phyloP scores from a whole-genome alignment of 1,140 invertebrate genomes.

The Apis florea region DNA sequence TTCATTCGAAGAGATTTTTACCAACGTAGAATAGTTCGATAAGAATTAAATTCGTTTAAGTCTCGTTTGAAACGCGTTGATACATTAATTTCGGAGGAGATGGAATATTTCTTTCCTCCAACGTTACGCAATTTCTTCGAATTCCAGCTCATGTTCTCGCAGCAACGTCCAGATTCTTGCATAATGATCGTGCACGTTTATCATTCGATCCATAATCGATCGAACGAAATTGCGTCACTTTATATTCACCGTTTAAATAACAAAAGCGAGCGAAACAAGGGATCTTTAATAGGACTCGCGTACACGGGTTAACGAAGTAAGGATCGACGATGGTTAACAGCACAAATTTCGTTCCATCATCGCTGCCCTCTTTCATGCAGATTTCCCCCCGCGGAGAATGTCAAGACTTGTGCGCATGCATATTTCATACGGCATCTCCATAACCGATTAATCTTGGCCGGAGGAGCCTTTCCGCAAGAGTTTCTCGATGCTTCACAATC shows the following conservation, averaged over 20 bases:
- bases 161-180: neutral
- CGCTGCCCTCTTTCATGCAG: neutral
- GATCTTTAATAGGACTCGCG: neutral
- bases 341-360: constrained; percentile 3
- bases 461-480: constrained; percentile 11
- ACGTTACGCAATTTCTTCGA: too few species aligned
- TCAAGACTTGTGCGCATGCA: constrained; percentile 7
- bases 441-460: constrained; percentile 35
- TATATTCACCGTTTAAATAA: too few species aligned
- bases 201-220: neutral
- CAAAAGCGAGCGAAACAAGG: too few species aligned
- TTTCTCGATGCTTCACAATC: neutral
- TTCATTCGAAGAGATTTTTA: neutral
- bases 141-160: too few species aligned
- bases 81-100: too few species aligned
- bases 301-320: neutral
- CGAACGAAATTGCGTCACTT: neutral
- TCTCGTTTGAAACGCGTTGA: too few species aligned
- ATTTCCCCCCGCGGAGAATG: neutral
- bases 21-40: too few species aligned
- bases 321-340: neutral
- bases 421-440: constrained; percentile 41
- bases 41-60: too few species aligned
- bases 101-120: too few species aligned
- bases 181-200: neutral